Evolutionary conservation across 2,113 vertebrate genomes (phyloP).

Genomic region (Eonycteris spelaea): DNA sequence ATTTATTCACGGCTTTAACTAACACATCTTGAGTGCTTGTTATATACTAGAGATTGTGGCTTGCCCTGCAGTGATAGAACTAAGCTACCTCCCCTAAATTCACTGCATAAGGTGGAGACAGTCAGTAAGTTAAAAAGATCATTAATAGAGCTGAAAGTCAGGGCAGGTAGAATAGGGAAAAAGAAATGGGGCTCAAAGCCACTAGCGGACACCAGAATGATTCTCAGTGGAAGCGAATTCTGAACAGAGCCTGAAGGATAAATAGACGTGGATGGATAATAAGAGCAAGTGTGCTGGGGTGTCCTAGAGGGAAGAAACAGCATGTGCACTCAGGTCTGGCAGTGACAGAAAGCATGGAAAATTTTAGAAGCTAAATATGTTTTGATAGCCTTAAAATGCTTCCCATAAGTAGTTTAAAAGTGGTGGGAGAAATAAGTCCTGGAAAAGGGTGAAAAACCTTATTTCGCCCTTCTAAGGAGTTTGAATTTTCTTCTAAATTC

Average conservation of each 20-base stretch:
- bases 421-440: not conserved
- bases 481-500: not conserved
- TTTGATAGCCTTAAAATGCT: not conserved
- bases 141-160: not conserved
- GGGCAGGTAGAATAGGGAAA: not conserved
- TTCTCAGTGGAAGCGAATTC: not conserved
- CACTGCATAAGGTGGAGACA: not conserved
- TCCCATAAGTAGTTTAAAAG: not conserved
- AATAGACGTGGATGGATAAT: not conserved
- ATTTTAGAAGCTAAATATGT: not conserved
- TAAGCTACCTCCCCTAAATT: not conserved
- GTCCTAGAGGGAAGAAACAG: not conserved
- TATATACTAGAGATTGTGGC: not conserved
- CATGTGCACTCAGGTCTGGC: not conserved
- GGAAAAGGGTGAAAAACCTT: not conserved
- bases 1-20: not conserved
- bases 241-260: not conserved
- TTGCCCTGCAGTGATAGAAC: conserved; percentile 11
- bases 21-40: not conserved
- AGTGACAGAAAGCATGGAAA: not conserved
- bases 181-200: not conserved
- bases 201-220: not conserved
- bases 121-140: not conserved
- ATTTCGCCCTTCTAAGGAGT: not conserved
- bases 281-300: not conserved